Evolutionary conservation across 30 jellyfish, hydroid and myxozoan species (phyloP).

Genomic region (Chrysaora quinquecirrha): DNA sequence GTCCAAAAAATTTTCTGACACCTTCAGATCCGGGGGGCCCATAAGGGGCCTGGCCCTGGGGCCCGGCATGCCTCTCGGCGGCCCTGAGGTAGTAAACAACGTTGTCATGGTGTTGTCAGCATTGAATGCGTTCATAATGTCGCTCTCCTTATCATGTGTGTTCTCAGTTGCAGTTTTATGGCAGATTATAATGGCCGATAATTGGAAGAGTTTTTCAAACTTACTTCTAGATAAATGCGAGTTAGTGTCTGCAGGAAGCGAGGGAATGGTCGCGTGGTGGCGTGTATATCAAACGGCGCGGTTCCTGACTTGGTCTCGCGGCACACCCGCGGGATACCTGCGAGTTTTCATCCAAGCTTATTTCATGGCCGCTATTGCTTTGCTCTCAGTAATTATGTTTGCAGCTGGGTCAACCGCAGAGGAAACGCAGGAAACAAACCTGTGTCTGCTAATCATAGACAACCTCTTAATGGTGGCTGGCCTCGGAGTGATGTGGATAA

Average conservation of each 20-base stretch:
- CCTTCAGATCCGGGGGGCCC: too few relatives aligned
- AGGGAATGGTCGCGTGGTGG: slow-evolving; percentile 73
- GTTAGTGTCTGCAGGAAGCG: slow-evolving; percentile 19
- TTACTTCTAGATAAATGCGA: background rate
- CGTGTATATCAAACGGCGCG: slow-evolving; percentile 41
- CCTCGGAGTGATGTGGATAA: background rate
- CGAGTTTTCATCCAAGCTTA: background rate
- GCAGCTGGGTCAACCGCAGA: background rate
- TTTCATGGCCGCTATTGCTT: slow-evolving; percentile 3
- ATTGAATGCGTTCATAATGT: slow-evolving; percentile 38
- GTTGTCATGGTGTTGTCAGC: slow-evolving; percentile 15
- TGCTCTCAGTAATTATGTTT: slow-evolving; percentile 7
- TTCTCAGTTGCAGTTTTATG: slow-evolving; percentile 33
- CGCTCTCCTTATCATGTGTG: slow-evolving; percentile 10
- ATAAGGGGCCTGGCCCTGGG: too few relatives aligned
- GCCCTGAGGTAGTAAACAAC: slow-evolving; percentile 9
- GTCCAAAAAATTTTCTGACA: too few relatives aligned
- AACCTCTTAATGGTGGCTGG: slow-evolving; percentile 9
- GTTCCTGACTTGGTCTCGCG: slow-evolving; percentile 25
- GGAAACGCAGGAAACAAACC: background rate
- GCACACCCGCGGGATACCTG: slow-evolving; percentile 32
- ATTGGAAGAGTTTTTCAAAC: slow-evolving; percentile 31
- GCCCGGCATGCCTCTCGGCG: too few relatives aligned
- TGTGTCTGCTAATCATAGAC: slow-evolving; percentile 7
- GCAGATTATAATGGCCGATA: slow-evolving; percentile 17